Conservation (phyloP, 2,888 invertebrate genomes). For the Apamea monoglypha region DNA sequence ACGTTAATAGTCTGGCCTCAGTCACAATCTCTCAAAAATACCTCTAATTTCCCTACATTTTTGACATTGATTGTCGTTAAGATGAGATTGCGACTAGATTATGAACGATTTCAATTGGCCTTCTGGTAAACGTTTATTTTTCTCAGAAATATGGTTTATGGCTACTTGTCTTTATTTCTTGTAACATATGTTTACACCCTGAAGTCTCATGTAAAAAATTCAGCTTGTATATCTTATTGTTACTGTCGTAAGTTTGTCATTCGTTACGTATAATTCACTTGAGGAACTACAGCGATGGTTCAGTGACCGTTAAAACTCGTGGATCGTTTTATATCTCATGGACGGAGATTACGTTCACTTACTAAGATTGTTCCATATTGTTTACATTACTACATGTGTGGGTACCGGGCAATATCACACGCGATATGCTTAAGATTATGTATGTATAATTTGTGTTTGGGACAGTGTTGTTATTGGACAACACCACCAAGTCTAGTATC, state of each 20-base stretch:
- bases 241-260: constrained; percentile 28
- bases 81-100: background rate
- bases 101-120: background rate
- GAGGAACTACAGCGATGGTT: constrained; percentile 53
- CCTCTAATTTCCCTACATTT: background rate
- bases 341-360: constrained; percentile 81
- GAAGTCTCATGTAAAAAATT: constrained; percentile 28
- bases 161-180: constrained; percentile 16
- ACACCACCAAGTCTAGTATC: constrained; percentile 37
- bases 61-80: background rate
- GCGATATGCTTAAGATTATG: constrained; percentile 63
- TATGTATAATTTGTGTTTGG: constrained; percentile 59
- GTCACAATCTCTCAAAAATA: no score
- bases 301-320: constrained; percentile 49
- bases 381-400: constrained; percentile 51
- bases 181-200: constrained; percentile 5
- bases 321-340: constrained; percentile 78
- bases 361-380: constrained; percentile 51
- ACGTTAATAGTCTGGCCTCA: background rate
- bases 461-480: constrained; percentile 30
- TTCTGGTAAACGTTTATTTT: background rate
- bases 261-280: constrained; percentile 50
- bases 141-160: background rate
- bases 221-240: constrained; percentile 39
- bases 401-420: constrained; percentile 45